A percentile compares a stretch with the other conserved stretches of the same genome.
Evolutionary conservation across 2,888 invertebrate genomes (phyloP).

Genomic region (Parthenolecanium corni): DNA sequence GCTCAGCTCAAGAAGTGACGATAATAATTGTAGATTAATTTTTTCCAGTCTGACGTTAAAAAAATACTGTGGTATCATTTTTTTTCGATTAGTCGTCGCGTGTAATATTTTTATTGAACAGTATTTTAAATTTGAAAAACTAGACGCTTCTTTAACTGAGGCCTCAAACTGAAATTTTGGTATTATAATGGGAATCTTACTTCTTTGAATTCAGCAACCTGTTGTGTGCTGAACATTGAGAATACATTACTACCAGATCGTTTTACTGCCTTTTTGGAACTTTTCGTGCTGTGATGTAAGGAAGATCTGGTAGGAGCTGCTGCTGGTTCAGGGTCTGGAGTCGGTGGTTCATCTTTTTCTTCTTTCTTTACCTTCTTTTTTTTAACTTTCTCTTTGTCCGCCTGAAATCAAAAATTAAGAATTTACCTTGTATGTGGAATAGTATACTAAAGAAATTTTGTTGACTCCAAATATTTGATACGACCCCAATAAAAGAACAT

Average conservation of each 20-base stretch:
- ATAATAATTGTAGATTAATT: too few species aligned
- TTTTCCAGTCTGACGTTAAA: too few species aligned
- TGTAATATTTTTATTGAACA: too few species aligned
- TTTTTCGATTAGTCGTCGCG: too few species aligned
- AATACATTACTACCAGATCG: slow-evolving; percentile 90
- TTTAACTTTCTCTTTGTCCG: slow-evolving; percentile 68
- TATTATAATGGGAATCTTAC: slow-evolving; percentile 46
- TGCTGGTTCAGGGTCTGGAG: slow-evolving; percentile 47
- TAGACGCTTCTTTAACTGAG: too few species aligned
- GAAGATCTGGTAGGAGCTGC: slow-evolving; percentile 42
- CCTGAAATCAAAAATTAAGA: slow-evolving; percentile 43
- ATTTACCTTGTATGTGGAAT: not conserved
- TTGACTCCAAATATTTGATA: too few species aligned
- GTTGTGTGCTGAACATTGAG: slow-evolving; percentile 93
- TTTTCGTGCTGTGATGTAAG: slow-evolving; percentile 57
- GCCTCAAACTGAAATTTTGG: too few species aligned
- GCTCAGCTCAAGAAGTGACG: too few species aligned
- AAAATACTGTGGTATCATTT: too few species aligned
- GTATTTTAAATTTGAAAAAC: too few species aligned
- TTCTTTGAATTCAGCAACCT: slow-evolving; percentile 93
- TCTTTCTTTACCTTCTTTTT: slow-evolving; percentile 48
- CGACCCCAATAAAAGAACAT: too few species aligned
- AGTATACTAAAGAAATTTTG: too few species aligned
- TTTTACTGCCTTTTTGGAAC: slow-evolving; percentile 68
- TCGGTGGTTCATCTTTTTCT: slow-evolving; percentile 56